Conservation (phyloP, 2,888 invertebrate genomes). For the Acanthosepion pharaonis region DNA sequence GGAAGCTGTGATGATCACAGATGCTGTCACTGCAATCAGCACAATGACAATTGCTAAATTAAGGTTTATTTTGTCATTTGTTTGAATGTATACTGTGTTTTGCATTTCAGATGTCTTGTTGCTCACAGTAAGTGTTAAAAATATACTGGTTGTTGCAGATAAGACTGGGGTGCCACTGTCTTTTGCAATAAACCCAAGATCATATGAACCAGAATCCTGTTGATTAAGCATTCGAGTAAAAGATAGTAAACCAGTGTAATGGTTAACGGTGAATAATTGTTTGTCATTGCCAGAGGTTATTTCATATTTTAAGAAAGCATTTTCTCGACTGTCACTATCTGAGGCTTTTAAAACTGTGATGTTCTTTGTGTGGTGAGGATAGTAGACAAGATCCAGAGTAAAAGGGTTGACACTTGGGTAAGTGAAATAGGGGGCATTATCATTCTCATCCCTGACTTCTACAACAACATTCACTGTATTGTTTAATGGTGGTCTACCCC, state of each 20-base stretch:
- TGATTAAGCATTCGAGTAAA: background rate
- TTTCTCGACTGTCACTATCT: background rate
- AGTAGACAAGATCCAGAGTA: constrained; percentile 6
- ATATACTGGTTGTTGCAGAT: background rate
- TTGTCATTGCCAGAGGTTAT: background rate
- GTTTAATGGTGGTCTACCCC: constrained; percentile 52
- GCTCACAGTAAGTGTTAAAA: background rate
- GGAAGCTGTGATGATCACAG: background rate
- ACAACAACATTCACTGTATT: constrained; percentile 53
- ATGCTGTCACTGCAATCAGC: background rate
- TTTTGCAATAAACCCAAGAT: constrained; percentile 12
- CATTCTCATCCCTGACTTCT: constrained; percentile 56
- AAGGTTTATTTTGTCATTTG: constrained; percentile 14
- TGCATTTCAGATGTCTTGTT: constrained; percentile 33
- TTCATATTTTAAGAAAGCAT: background rate
- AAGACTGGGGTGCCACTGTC: background rate
- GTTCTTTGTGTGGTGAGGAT: background rate
- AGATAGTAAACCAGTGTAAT: background rate
- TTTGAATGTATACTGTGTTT: background rate
- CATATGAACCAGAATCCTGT: background rate
- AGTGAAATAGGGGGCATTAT: constrained; percentile 56
- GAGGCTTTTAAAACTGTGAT: background rate
- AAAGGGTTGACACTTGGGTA: constrained; percentile 2
- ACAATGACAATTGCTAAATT: constrained; percentile 20
- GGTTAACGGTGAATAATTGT: background rate